Evolutionary conservation across 2,888 invertebrate genomes (phyloP).

Genomic region (Serrognathus titanus): DNA sequence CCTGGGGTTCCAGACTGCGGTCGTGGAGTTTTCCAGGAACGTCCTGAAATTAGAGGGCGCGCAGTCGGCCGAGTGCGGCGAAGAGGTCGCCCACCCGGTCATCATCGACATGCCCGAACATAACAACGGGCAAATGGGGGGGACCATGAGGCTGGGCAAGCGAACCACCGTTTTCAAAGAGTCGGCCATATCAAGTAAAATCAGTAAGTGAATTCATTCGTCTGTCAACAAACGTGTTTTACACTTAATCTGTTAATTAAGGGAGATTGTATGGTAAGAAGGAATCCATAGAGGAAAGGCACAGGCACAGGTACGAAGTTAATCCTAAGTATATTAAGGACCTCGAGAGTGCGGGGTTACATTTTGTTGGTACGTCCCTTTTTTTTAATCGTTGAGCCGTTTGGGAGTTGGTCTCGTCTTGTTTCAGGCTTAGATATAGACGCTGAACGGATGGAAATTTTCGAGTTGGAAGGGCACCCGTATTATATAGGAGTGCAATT

Average conservation of each 20-base stretch:
- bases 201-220: slow-evolving; percentile 53
- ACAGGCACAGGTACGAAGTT: slow-evolving; percentile 96
- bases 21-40: slow-evolving; percentile 92
- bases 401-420: slow-evolving; percentile 3
- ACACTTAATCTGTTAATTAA: slow-evolving; percentile 47
- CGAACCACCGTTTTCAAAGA: slow-evolving; percentile 77
- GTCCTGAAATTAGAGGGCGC: slow-evolving; percentile 74
- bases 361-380: slow-evolving; percentile 71
- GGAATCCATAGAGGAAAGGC: slow-evolving; percentile 84
- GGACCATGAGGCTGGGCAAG: slow-evolving; percentile 97
- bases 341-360: slow-evolving; percentile 78
- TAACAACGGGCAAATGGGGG: slow-evolving; percentile 88
- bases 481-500: slow-evolving; percentile 96
- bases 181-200: slow-evolving; percentile 53
- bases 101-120: slow-evolving; percentile 99
- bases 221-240: not conserved
- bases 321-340: slow-evolving; percentile 81
- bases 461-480: slow-evolving; percentile 81
- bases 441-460: slow-evolving; percentile 91
- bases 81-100: slow-evolving; percentile 69
- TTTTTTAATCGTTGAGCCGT: slow-evolving; percentile 1
- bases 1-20: slow-evolving; percentile 95
- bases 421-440: slow-evolving; percentile 67
- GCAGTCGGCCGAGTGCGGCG: slow-evolving; percentile 81
- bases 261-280: slow-evolving; percentile 75